phyloP scores from a whole-genome alignment of 2,113 vertebrate genomes.

The Hypocryptadius cinnamomeus region DNA sequence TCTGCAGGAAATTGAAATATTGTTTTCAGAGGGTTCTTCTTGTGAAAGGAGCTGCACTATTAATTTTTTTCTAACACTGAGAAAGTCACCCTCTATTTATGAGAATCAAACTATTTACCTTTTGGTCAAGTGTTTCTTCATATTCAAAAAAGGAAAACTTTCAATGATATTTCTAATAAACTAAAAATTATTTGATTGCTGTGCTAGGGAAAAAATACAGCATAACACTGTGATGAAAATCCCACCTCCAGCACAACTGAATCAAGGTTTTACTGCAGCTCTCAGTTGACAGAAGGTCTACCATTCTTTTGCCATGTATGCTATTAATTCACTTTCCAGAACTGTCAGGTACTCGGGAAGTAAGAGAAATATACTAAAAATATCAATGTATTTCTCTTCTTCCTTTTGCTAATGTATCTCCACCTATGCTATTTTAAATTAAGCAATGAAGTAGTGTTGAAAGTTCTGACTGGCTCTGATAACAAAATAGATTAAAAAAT shows the following conservation, averaged over 20 bases:
- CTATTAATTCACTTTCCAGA: conserved; percentile 31
- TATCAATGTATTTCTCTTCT: neutral
- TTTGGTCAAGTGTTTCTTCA: neutral
- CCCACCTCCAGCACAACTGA: neutral
- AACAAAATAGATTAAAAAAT: conserved; percentile 30
- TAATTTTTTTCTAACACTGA: neutral
- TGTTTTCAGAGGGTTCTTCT: conserved; percentile 1
- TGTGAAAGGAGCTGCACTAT: neutral
- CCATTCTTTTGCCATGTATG: conserved; percentile 9
- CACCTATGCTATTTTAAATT: conserved; percentile 8
- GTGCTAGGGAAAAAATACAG: neutral
- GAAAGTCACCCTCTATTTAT: neutral
- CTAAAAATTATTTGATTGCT: neutral
- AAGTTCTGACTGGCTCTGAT: conserved; percentile 45
- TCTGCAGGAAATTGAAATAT: neutral
- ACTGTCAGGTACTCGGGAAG: conserved; percentile 9
- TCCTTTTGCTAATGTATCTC: neutral
- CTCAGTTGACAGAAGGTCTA: neutral
- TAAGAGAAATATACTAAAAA: conserved; percentile 15
- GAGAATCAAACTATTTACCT: neutral
- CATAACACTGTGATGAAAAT: neutral
- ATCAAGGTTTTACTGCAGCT: neutral
- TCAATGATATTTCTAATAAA: neutral
- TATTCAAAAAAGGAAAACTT: neutral
- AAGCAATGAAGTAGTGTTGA: neutral